Percentiles rank a stretch among this genome's conserved stretches.
These are phyloP conservation scores for Pyrrhosoma nymphula DNA, from an alignment of 2,888 invertebrate species.

Conservation along the genomic window DNA sequence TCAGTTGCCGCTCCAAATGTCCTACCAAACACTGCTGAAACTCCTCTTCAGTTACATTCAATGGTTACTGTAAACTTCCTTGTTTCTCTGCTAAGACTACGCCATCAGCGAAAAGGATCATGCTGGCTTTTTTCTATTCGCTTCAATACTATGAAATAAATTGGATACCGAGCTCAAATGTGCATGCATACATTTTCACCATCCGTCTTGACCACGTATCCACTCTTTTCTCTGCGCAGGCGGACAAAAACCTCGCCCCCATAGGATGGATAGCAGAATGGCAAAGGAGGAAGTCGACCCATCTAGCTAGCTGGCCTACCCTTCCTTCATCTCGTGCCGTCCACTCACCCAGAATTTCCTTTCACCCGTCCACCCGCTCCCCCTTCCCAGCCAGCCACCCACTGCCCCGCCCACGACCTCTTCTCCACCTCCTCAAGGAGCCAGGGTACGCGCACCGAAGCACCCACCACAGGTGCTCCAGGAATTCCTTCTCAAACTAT, in stretches of 20 bases:
- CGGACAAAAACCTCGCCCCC: not conserved
- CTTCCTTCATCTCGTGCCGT: not conserved
- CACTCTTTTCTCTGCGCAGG: not conserved
- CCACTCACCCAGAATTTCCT: conserved; percentile 35
- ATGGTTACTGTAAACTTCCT: too few species aligned
- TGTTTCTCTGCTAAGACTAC: too few species aligned
- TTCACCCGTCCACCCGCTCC: not conserved
- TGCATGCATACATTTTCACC: not conserved
- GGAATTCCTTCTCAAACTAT: conserved; percentile 25
- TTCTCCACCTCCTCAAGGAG: not conserved
- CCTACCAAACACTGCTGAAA: too few species aligned
- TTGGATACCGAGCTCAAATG: too few species aligned
- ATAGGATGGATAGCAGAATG: not conserved
- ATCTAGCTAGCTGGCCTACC: not conserved
- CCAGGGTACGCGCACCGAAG: conserved; percentile 1
- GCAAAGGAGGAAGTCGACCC: not conserved
- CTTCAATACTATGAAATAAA: too few species aligned
- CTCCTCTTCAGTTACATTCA: too few species aligned
- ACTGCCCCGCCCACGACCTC: too few species aligned
- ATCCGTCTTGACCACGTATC: too few species aligned
- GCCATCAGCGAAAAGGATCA: too few species aligned
- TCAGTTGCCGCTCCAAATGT: too few species aligned
- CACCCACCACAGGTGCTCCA: conserved; percentile 51
- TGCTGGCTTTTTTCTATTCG: too few species aligned
- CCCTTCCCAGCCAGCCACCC: not conserved